A percentile compares a stretch with the other conserved stretches of the same genome.
phyloP scores from a whole-genome alignment of 2,113 vertebrate species.

The Tretioscincus oriximinensis region DNA sequence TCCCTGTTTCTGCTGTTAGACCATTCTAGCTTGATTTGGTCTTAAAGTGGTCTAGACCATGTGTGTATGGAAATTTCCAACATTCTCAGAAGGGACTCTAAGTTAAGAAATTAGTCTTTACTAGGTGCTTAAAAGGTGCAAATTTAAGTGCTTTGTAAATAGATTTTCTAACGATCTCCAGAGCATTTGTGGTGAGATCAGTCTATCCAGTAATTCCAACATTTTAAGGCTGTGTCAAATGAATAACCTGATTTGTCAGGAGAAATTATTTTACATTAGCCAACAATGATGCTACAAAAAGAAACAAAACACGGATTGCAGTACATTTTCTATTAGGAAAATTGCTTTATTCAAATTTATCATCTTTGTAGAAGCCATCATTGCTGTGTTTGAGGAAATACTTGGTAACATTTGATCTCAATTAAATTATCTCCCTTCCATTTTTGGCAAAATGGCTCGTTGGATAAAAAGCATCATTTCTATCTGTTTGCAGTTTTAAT shows the following conservation, averaged over 20 bases:
- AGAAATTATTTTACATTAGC: background rate
- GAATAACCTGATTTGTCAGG: background rate
- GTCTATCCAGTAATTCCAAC: background rate
- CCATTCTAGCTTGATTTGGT: too few relatives aligned
- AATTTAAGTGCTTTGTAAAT: background rate
- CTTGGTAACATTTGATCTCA: constrained; percentile 13
- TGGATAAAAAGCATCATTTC: constrained; percentile 3
- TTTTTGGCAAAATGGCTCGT: constrained; percentile 22
- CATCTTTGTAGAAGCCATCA: background rate
- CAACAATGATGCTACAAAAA: background rate
- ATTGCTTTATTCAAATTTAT: constrained; percentile 12
- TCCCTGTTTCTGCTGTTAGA: too few relatives aligned
- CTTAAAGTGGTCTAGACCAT: too few relatives aligned
- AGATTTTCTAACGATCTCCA: background rate
- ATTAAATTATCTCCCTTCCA: constrained; percentile 23
- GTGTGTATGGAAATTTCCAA: too few relatives aligned
- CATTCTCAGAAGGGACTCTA: background rate
- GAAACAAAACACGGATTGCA: constrained; percentile 1
- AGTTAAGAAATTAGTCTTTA: background rate
- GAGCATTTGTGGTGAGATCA: background rate
- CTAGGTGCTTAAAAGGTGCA: background rate
- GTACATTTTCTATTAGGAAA: constrained; percentile 7
- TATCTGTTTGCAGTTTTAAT: constrained; percentile 17
- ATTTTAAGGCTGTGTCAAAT: background rate
- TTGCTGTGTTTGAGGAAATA: constrained; percentile 13